phyloP scores from a whole-genome alignment of 2,797 vertebrate genomes.

The Oceanodroma leucorhoa region DNA sequence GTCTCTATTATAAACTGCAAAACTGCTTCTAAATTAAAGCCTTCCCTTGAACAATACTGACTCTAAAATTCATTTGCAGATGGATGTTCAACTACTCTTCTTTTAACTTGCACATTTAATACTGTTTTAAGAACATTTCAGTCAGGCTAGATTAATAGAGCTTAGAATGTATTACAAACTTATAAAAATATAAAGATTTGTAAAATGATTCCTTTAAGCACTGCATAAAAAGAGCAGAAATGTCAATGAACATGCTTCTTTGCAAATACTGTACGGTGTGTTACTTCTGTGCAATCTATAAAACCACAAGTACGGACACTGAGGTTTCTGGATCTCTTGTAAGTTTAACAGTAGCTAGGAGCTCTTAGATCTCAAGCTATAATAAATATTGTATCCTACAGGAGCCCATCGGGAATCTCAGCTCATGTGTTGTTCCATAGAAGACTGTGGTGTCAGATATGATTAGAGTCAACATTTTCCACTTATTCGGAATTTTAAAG shows the following conservation, averaged over 20 bases:
- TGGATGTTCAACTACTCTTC: neutral
- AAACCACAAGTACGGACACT: slow-evolving; percentile 51
- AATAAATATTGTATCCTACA: slow-evolving; percentile 77
- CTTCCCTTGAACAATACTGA: neutral
- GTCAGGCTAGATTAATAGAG: neutral
- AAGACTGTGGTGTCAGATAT: slow-evolving; percentile 75
- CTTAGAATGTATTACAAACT: neutral
- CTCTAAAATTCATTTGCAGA: neutral
- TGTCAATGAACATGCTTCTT: neutral
- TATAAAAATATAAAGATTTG: slow-evolving; percentile 6
- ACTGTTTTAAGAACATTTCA: neutral
- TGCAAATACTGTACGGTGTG: neutral
- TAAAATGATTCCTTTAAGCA: neutral
- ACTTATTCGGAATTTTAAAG: slow-evolving; percentile 66
- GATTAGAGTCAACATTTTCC: slow-evolving; percentile 75
- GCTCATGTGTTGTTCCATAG: slow-evolving; percentile 63
- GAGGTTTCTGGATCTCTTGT: slow-evolving; percentile 59
- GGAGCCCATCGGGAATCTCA: slow-evolving; percentile 67
- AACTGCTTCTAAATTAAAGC: neutral
- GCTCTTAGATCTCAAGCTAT: slow-evolving; percentile 71
- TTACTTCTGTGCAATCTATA: slow-evolving; percentile 49
- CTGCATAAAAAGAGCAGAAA: slow-evolving; percentile 10
- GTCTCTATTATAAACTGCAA: neutral
- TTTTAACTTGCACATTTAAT: neutral
- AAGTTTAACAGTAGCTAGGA: slow-evolving; percentile 68